A percentile compares a stretch with the other conserved stretches of the same genome.
Evolutionary conservation across 2,113 vertebrate species (phyloP).

Genomic region (Atrichornis clamosus): DNA sequence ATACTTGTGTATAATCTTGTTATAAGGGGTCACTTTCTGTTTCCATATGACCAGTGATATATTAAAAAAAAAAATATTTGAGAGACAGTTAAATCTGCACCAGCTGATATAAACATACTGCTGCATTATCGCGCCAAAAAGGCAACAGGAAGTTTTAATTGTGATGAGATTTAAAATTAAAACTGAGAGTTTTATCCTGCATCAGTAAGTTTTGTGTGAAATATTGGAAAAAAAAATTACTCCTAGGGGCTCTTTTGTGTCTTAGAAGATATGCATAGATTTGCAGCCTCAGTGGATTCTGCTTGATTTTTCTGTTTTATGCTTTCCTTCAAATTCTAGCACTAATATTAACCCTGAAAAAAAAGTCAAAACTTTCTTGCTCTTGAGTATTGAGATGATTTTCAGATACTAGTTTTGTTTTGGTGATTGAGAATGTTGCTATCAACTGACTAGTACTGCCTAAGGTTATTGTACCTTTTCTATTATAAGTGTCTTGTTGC

Average conservation of each 20-base stretch:
- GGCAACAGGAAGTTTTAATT: background rate
- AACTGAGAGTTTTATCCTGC: background rate
- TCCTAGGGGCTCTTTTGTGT: background rate
- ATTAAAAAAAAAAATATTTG: background rate
- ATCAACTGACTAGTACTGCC: background rate
- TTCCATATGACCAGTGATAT: background rate
- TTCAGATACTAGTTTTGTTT: background rate
- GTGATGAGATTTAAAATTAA: background rate
- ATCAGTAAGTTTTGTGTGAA: background rate
- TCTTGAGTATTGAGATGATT: background rate
- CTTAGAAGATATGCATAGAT: background rate
- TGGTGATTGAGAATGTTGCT: background rate
- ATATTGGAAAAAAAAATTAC: background rate
- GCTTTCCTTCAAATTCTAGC: background rate
- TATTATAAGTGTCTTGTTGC: background rate
- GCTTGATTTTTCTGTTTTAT: background rate
- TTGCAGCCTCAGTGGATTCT: background rate
- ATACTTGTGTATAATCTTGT: background rate
- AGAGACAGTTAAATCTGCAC: background rate
- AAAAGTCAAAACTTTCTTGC: background rate
- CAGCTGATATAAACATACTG: background rate
- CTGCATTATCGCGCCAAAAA: background rate
- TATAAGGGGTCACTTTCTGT: background rate
- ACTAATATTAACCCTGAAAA: background rate
- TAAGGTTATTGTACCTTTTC: background rate